Conservation (phyloP, 2,797 vertebrate genomes). For the Hyperoplus lanceolatus region DNA sequence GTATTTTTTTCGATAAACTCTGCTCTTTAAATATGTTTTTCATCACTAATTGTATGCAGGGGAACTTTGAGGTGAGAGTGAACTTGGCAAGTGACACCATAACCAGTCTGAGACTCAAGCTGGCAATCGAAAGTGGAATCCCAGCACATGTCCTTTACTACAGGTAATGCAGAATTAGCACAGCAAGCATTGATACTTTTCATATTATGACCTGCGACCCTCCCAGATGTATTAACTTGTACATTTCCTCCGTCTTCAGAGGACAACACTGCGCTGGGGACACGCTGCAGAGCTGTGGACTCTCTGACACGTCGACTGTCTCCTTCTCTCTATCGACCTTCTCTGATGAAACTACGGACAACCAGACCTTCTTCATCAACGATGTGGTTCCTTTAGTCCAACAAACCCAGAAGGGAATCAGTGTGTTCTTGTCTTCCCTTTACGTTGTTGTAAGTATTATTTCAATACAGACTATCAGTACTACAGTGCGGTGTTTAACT, state of each 20-base stretch:
- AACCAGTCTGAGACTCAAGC: slow-evolving; percentile 45
- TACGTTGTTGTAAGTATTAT: slow-evolving; percentile 52
- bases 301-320: slow-evolving; percentile 48
- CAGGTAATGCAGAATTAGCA: slow-evolving; percentile 49
- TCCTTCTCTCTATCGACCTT: slow-evolving; percentile 64
- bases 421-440: slow-evolving; percentile 70
- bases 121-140: slow-evolving; percentile 71
- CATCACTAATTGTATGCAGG: too few relatives aligned
- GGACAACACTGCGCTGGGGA: neutral
- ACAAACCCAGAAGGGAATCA: slow-evolving; percentile 71
- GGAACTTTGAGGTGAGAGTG: slow-evolving; percentile 67
- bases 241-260: slow-evolving; percentile 2
- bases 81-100: slow-evolving; percentile 63
- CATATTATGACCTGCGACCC: neutral
- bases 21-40: too few relatives aligned
- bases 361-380: slow-evolving; percentile 40
- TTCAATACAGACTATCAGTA: too few relatives aligned
- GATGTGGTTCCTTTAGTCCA: slow-evolving; percentile 61
- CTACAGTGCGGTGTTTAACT: neutral
- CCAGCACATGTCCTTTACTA: slow-evolving; percentile 65
- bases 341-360: neutral
- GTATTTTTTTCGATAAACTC: neutral
- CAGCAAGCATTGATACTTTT: neutral
- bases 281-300: slow-evolving; percentile 48
- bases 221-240: neutral